Evolutionary conservation across 2,888 invertebrate species (phyloP), one percentile per base, ranked within the genome.

Genomic region (Rhamnusium bicolor): DNA sequence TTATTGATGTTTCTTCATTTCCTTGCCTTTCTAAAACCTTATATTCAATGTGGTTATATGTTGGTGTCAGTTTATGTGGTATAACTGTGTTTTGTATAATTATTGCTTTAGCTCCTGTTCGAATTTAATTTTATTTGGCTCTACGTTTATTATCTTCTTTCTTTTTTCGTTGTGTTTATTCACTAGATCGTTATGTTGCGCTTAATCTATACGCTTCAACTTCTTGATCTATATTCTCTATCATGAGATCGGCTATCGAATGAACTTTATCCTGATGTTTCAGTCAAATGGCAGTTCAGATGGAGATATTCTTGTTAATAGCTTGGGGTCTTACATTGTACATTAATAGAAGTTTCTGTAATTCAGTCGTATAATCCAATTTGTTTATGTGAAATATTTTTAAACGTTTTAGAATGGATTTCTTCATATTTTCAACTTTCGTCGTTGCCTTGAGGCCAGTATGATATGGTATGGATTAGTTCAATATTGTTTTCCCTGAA

Each of bases 341-440:
- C 74, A 75, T 76, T 40, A 75, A 16, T 24, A 56, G 21, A 53
- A 49, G 76, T 63, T 76, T 61, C 14, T 71, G 40, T 60, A 79
- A 67, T 47, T 79, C 76, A 10, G 69, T 69, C 56, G 47, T 58
- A 40, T 62, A 75, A 75, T 47, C 75, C 70, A 29, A 21, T 7
- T n/a, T 27, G 67, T n/a, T n/a, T n/a, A n/a, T n/a, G n/a, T n/a
- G n/a, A n/a, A n/a, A n/a, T n/a, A n/a, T n/a, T n/a, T n/a, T n/a
- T n/a, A n/a, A 19, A 16, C 66, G n/a, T 65, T 71, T 71, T 19
- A 65, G 12, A 14, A 66, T 32, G 4, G 71, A 71, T 21, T 29
- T 12, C 61, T 81, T 83, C n/a, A n/a, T 40, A 80, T 76, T 40
- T 79, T 76, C 72, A 66, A 70, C 80, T 82, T 77, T 77, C 81